phyloP scores from a whole-genome alignment of 2,797 vertebrate species.

The Selene dorsalis region DNA sequence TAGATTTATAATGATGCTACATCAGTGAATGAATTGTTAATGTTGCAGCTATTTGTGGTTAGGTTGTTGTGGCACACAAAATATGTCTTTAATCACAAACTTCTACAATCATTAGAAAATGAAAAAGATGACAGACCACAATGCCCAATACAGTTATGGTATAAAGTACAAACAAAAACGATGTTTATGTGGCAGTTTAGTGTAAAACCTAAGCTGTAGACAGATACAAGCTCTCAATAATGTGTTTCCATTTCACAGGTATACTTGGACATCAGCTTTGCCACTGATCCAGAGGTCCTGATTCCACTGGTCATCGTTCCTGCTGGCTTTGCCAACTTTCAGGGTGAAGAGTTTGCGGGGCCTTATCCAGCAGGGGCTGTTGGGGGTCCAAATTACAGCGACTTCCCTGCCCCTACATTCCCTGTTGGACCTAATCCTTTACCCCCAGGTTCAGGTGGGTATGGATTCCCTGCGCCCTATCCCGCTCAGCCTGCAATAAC shows the following conservation, averaged over 20 bases:
- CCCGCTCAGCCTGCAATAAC: conserved; percentile 1
- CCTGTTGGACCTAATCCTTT: conserved; percentile 14
- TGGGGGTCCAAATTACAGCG: conserved; percentile 45
- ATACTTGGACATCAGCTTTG: conserved; percentile 72
- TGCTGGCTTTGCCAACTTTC: neutral
- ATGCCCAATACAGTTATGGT: neutral
- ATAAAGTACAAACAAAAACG: neutral
- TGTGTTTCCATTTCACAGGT: conserved; percentile 49
- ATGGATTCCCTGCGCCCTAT: conserved; percentile 22
- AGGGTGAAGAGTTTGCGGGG: neutral
- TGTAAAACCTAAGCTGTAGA: neutral
- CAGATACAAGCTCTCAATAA: neutral
- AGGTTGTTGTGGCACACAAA: neutral
- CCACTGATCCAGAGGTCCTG: conserved; percentile 54
- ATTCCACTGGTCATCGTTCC: conserved; percentile 65
- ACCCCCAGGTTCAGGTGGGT: conserved; percentile 10
- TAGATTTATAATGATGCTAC: neutral
- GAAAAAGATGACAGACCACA: neutral
- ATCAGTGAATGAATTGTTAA: neutral
- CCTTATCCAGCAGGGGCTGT: conserved; percentile 5
- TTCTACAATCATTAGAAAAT: neutral
- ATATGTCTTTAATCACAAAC: neutral
- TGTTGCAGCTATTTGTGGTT: neutral
- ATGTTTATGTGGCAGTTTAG: too few relatives aligned
- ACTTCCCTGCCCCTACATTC: conserved; percentile 43